Evolutionary conservation across 1,140 invertebrate genomes (phyloP).

Genomic region (Papilio aristodemus): DNA sequence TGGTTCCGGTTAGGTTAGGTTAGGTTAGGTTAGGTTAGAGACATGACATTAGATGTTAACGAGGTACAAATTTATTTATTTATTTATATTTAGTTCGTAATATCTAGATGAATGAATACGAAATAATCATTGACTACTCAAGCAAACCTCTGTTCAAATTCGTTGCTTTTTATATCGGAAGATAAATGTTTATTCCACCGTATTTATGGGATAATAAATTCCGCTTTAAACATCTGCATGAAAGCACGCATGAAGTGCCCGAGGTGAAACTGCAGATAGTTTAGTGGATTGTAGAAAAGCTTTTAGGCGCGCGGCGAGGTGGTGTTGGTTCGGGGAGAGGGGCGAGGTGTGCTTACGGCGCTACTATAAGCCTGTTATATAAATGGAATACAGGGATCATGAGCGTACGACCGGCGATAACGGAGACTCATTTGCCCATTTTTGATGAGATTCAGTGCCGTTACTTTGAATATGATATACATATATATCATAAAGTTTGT

Average conservation of each 20-base stretch:
- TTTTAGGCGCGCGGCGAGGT: slow-evolving; percentile 49
- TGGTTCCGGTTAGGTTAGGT: no score
- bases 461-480: slow-evolving; percentile 19
- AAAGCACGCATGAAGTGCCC: slow-evolving; percentile 35
- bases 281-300: slow-evolving; percentile 51
- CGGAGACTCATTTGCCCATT: slow-evolving; percentile 32
- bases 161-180: background rate
- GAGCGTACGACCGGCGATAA: slow-evolving; percentile 26
- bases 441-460: slow-evolving; percentile 25
- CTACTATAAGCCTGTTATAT: slow-evolving; percentile 49
- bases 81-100: no score
- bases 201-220: slow-evolving; percentile 20
- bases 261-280: slow-evolving; percentile 39
- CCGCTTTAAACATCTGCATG: slow-evolving; percentile 27
- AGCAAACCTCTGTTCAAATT: background rate
- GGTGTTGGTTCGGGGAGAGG: background rate
- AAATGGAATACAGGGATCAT: slow-evolving; percentile 42
- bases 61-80: no score
- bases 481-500: background rate
- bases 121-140: background rate
- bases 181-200: background rate
- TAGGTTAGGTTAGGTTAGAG: no score
- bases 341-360: slow-evolving; percentile 40
- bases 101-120: background rate
- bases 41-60: no score